Evolutionary conservation across 2,113 vertebrate genomes (phyloP), one percentile per base, ranked within the genome.

Genomic region (Craseonycteris thonglongyai): DNA sequence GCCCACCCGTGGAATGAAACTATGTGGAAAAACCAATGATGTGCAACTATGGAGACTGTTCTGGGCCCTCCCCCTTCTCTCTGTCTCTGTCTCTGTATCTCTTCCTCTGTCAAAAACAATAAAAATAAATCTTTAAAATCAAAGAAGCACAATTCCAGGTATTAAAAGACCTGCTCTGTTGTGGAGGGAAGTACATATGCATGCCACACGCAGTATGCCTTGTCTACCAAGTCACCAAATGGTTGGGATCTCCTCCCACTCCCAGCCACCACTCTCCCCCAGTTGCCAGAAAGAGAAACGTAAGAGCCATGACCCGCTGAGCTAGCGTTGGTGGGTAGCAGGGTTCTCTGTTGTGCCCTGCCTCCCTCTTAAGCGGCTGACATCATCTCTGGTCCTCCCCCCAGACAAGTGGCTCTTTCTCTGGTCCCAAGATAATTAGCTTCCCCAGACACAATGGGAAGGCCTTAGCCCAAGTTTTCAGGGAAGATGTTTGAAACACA

Each of bases 371-470:
- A 82, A 76, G 86, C 22, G 66, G 80, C 61, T 96, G 90, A 97
- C 58, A 63, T 97, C 96, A 96, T 84, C 42, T 72, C 87, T 96
- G 87, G 61, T 93, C 90, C 51, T 83, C 54, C 87, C 87, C 88
- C 93, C 26, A 63, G 59, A 97, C 95, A 97, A 97, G 58, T 15
- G n/a, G 45, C n/a, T 92, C 97, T 97, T 97, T 97, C 92, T 97
- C 90, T 75, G 51, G 75, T 28, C 63, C 45, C 61, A 74, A 74
- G 58, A 96, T 95, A 97, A 95, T 95, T 58, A 97, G 92, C 45
- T 88, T 93, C 63, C 45, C 80, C 80, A 97, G 75, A 96, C 91
- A 97, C 91, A 97, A 97, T 78, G 87, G 76, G 83, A 94, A 90
- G 84, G 94, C 89, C 93, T 96, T 16, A 96, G 54, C 72, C 59